Conservation (phyloP, 2,113 vertebrate species). For the Laticauda colubrina region DNA sequence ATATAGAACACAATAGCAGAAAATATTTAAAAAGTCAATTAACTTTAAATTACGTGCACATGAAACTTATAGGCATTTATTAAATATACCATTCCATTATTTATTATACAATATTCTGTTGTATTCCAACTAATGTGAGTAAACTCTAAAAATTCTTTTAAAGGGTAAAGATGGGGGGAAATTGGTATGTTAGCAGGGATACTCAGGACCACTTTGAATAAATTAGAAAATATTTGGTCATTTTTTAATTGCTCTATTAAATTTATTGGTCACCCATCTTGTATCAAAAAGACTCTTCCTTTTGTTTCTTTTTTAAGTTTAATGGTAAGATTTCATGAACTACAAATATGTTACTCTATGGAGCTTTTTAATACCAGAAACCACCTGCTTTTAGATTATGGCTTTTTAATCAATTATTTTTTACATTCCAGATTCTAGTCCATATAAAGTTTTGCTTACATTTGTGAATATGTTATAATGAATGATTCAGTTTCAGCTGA, state of each 20-base stretch:
- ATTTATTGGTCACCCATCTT: not conserved
- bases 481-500: conserved; percentile 4
- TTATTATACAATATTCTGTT: conserved; percentile 32
- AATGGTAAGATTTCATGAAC: not conserved
- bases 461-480: not conserved
- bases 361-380: not conserved
- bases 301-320: not conserved
- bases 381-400: not conserved
- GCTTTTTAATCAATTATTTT: conserved; percentile 12
- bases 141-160: conserved; percentile 38
- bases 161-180: conserved; percentile 32
- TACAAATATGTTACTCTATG: not conserved
- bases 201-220: conserved; percentile 55
- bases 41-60: not conserved
- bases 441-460: conserved; percentile 30
- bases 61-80: conserved; percentile 1
- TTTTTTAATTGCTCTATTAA: not conserved
- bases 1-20: not conserved
- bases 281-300: not conserved
- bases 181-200: not conserved
- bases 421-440: not conserved
- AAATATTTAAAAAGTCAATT: not conserved
- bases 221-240: conserved; percentile 28
- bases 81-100: conserved; percentile 15
- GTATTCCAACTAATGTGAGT: conserved; percentile 4